Conservation (phyloP, 2,888 invertebrate genomes). For the Fissipunctia ypsillon region DNA sequence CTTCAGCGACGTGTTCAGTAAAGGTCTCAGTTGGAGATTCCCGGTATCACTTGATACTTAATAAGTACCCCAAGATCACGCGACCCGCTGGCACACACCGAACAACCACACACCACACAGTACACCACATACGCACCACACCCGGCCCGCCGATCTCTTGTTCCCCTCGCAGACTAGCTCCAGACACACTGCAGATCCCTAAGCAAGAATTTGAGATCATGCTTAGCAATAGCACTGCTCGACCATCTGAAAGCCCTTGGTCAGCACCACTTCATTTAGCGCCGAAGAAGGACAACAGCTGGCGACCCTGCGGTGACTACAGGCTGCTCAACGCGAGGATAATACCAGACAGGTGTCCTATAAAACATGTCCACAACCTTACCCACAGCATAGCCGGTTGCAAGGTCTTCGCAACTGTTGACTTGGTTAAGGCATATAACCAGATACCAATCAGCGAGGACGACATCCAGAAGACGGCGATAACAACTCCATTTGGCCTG, state of each 20-base stretch:
- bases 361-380: neutral
- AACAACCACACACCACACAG: neutral
- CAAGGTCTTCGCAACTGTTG: neutral
- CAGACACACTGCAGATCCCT: neutral
- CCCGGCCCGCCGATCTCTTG: neutral
- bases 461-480: no score
- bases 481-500: no score
- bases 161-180: no score
- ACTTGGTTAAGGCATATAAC: neutral
- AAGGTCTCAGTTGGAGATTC: no score
- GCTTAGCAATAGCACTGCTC: no score
- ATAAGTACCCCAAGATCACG: no score
- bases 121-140: neutral
- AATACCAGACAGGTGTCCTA: neutral
- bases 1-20: no score
- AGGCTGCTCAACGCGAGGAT: neutral
- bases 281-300: neutral
- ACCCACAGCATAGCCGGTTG: neutral
- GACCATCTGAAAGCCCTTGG: no score
- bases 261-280: neutral
- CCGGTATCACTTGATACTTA: no score
- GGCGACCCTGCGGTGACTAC: neutral
- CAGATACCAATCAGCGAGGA: no score
- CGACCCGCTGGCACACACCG: no score
- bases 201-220: no score